Evolutionary conservation across 1,140 invertebrate genomes (phyloP).

Genomic region (Diorhabda sublineata): DNA sequence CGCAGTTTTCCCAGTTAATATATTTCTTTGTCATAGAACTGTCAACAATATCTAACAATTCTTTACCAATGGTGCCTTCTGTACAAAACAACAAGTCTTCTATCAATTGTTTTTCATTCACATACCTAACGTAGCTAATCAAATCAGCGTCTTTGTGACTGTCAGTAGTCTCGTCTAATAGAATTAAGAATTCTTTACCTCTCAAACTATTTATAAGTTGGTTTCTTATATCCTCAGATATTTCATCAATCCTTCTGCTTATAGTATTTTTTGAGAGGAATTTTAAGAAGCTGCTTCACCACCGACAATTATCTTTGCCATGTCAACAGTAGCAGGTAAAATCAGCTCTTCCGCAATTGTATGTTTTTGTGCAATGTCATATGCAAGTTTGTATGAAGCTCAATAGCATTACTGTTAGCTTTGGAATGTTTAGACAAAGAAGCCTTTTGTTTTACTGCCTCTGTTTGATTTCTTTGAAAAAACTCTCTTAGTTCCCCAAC

Average conservation of each 20-base stretch:
- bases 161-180: conserved; percentile 14
- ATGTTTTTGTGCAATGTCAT: too few relatives aligned
- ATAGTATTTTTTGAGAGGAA: conserved; percentile 27
- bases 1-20: too few relatives aligned
- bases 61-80: conserved; percentile 17
- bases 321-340: too few relatives aligned
- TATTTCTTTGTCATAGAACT: conserved; percentile 25
- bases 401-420: too few relatives aligned
- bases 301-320: conserved; percentile 17
- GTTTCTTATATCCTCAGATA: conserved; percentile 18
- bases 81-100: conserved; percentile 6
- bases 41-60: conserved; percentile 37
- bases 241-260: conserved; percentile 21
- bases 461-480: too few relatives aligned
- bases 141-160: conserved; percentile 12
- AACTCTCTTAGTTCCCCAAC: too few relatives aligned
- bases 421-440: too few relatives aligned
- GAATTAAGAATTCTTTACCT: conserved; percentile 11
- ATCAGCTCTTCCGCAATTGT: too few relatives aligned
- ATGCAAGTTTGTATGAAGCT: too few relatives aligned
- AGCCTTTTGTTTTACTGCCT: too few relatives aligned
- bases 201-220: conserved; percentile 17
- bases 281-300: conserved; percentile 26
- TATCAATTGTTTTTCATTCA: conserved; percentile 23
- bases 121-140: conserved; percentile 26